Evolutionary conservation across 2,797 vertebrate genomes (phyloP).

Genomic region (Xenopus petersii): DNA sequence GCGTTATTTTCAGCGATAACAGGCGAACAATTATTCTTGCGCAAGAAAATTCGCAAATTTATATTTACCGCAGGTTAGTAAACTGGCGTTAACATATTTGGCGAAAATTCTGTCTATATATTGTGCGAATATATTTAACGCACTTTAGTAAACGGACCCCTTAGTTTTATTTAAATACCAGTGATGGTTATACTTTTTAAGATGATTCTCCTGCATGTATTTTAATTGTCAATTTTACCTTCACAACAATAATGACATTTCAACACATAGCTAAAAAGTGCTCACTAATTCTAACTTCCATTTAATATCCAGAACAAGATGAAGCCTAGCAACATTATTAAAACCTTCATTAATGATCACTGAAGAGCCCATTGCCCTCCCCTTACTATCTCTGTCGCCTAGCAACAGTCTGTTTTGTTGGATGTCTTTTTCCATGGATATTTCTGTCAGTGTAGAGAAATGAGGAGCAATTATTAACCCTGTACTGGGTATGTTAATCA

Average conservation of each 20-base stretch:
- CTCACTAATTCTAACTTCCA: neutral
- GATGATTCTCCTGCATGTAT: neutral
- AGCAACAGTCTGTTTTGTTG: constrained; percentile 22
- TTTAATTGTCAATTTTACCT: neutral
- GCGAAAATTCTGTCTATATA: no score
- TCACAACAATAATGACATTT: neutral
- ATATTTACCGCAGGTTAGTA: no score
- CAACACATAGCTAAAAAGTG: neutral
- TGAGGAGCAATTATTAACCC: neutral
- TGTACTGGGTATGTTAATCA: neutral
- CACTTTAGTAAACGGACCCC: no score
- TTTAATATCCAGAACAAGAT: neutral
- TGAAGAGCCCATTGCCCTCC: constrained; percentile 22
- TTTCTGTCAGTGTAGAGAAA: neutral
- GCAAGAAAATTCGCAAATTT: no score
- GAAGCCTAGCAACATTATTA: constrained; percentile 14
- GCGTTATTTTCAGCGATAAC: no score
- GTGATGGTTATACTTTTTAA: no score
- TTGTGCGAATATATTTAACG: no score
- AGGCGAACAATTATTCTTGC: no score
- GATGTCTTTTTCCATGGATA: neutral
- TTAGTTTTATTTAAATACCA: no score
- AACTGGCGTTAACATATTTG: no score
- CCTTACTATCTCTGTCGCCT: constrained; percentile 20
- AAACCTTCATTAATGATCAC: constrained; percentile 21